These are phyloP conservation scores for Holocentrus rufus DNA, from an alignment of 2,797 vertebrate species.

Conservation along the genomic window DNA sequence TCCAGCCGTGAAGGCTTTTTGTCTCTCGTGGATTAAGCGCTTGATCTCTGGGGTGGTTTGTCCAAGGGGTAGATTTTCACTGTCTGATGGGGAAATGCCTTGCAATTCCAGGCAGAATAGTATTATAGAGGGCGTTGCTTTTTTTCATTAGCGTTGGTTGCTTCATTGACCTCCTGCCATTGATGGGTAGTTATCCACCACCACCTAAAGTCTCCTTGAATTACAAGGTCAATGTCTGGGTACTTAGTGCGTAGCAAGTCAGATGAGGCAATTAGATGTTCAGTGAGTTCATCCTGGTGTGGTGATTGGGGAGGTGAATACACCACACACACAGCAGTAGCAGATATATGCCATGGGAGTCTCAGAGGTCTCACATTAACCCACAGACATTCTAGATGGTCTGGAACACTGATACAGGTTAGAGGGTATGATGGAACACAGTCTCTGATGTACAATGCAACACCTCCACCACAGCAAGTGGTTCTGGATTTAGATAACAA, in stretches of 20 bases:
- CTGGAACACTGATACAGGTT: constrained; percentile 24
- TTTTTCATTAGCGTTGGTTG: background rate
- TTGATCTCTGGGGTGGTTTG: constrained; percentile 18
- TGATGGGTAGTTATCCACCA: too few relatives aligned
- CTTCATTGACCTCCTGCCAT: too few relatives aligned
- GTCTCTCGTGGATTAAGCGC: constrained; percentile 11
- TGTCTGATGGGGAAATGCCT: constrained; percentile 11
- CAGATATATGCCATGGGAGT: constrained; percentile 4
- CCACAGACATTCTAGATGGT: constrained; percentile 18
- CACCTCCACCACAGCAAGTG: too few relatives aligned
- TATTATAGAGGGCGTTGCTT: background rate
- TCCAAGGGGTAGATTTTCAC: constrained; percentile 19
- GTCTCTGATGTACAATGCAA: too few relatives aligned
- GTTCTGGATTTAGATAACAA: too few relatives aligned
- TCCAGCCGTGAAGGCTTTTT: constrained; percentile 18
- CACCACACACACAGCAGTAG: constrained; percentile 11
- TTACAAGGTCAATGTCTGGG: constrained; percentile 18
- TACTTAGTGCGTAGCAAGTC: constrained; percentile 16
- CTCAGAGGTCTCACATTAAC: too few relatives aligned
- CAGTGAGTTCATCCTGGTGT: constrained; percentile 18
- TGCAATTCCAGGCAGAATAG: background rate
- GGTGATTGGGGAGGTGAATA: too few relatives aligned
- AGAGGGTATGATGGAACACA: too few relatives aligned
- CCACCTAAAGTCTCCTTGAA: constrained; percentile 20
- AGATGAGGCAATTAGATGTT: constrained; percentile 21